Base-by-base conservation (phyloP, 1,140 invertebrate genomes). In the Metopolophium dirhodum region DNA sequence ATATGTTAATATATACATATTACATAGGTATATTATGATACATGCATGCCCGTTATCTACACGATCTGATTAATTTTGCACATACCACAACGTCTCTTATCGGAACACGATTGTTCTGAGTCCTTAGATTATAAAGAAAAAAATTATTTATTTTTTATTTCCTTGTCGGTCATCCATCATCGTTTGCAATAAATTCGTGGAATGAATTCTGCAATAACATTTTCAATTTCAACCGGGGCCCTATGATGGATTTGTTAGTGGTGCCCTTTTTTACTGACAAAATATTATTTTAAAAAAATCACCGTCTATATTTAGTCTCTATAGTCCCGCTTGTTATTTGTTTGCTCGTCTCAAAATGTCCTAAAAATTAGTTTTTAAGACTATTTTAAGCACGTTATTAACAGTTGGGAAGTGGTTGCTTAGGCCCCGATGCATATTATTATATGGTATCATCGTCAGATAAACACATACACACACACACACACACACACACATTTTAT, bases 1-100 rank as follows among this genome's bases (percentile, higher is more conserved):
- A 47, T 18, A 35, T n/a, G n/a, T n/a, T 77, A 77, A 77, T 77
- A 77, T 77, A n/a, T 77, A n/a, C 61, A 68, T 68, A 68, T n/a
- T 68, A 68, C 11, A 30, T 14, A 68, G 61, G 3, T 77, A n/a
- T 68, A n/a, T 6, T 68, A 77, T 77, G 61, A 77, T n/a, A 77
- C 18, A n/a, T n/a, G 30, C n/a, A 35, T 18, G 18, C 3, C 8
- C 86, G n/a, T 89, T 89, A 89, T 89, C 87, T 57, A 89, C 8
- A 68, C n/a, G 57, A 68, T 90, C 89, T 37, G 54, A 90, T 90
- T 90, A 68, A 35, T 61, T 90, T 68, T 90, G 41, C 37, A 18
- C 89, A 61, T 90, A 90, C 14, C 41, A 45, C n/a, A 61, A n/a
- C 35, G 54, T 90, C 37, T 90, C 88, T 90, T 45, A 68, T 89